Conservation (phyloP, 2,888 invertebrate genomes). For the Limnephilus auricula region DNA sequence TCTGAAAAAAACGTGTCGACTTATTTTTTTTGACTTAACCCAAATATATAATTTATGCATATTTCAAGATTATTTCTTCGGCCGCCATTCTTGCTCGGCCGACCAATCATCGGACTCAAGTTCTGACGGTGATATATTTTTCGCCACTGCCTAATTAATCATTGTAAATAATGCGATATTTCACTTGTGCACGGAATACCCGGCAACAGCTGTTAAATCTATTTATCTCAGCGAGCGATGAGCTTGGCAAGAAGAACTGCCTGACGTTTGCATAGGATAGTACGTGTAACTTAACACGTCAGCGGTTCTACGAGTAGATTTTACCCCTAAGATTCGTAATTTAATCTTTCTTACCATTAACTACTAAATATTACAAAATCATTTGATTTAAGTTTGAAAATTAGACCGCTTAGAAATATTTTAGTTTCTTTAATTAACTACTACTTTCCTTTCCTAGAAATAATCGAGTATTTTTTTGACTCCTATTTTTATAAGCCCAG, state of each 20-base stretch:
- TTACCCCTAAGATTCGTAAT: not conserved
- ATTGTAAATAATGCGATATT: conserved; percentile 58
- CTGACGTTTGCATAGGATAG: conserved; percentile 15
- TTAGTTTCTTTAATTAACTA: too few relatives aligned
- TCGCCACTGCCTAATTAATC: conserved; percentile 56
- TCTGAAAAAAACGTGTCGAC: conserved; percentile 24
- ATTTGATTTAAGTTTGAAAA: too few relatives aligned
- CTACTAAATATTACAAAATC: too few relatives aligned
- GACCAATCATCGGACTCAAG: conserved; percentile 50
- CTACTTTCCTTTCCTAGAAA: too few relatives aligned
- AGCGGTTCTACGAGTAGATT: not conserved
- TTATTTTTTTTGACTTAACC: conserved; percentile 26
- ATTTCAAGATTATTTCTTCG: conserved; percentile 8
- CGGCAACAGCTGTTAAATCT: conserved; percentile 57
- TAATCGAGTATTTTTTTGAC: too few relatives aligned
- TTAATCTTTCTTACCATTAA: too few relatives aligned
- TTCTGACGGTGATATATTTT: conserved; percentile 53
- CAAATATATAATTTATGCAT: conserved; percentile 10
- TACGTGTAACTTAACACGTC: conserved; percentile 10
- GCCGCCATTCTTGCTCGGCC: conserved; percentile 28
- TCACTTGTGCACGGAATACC: conserved; percentile 47
- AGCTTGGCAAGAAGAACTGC: conserved; percentile 12
- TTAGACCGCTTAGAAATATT: too few relatives aligned
- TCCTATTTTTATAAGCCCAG: too few relatives aligned
- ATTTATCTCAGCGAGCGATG: conserved; percentile 50